phyloP scores from a whole-genome alignment of 2,888 invertebrate species.

The Melolontha melolontha region DNA sequence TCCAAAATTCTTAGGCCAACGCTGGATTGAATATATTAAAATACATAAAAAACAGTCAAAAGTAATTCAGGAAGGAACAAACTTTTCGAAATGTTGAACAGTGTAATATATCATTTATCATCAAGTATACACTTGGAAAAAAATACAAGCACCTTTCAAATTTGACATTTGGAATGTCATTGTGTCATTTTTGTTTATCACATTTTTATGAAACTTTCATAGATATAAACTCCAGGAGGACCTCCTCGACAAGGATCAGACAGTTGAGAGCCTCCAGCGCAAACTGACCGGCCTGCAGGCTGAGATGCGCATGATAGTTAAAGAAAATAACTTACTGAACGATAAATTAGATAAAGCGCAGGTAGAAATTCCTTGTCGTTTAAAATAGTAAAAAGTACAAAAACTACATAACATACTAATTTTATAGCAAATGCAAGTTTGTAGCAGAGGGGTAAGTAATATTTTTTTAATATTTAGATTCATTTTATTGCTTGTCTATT shows the following conservation, averaged over 20 bases:
- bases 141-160: constrained; percentile 20
- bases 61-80: no score
- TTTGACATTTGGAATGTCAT: constrained; percentile 15
- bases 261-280: constrained; percentile 72
- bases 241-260: constrained; percentile 73
- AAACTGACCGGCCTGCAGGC: constrained; percentile 73
- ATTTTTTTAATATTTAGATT: constrained; percentile 15
- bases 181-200: background rate
- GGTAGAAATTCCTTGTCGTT: constrained; percentile 18
- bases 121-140: constrained; percentile 16
- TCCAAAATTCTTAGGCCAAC: no score
- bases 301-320: constrained; percentile 73
- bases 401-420: background rate
- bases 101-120: no score
- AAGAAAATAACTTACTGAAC: constrained; percentile 72
- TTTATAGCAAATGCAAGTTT: constrained; percentile 17
- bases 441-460: constrained; percentile 42
- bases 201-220: constrained; percentile 46
- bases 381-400: background rate
- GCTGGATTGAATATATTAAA: no score
- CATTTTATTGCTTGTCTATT: background rate
- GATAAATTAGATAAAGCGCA: constrained; percentile 64
- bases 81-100: no score
- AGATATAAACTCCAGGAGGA: constrained; percentile 76
- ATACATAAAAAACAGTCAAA: no score